These are phyloP conservation scores for Caenorhabditis japonica DNA, from an alignment of 2,888 invertebrate species.

Conservation along the genomic window DNA sequence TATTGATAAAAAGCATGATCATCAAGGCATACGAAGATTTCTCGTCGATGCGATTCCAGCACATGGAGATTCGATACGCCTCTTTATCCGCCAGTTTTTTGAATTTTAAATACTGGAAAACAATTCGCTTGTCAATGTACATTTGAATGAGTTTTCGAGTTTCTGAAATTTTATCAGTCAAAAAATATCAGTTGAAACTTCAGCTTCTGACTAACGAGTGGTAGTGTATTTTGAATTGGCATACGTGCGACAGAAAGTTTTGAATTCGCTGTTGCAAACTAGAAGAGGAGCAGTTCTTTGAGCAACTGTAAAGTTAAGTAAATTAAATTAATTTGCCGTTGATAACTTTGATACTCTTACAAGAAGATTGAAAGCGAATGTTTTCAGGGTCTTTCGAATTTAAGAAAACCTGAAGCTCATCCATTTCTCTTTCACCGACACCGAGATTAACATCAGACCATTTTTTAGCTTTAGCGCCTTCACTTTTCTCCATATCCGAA, in stretches of 20 bases:
- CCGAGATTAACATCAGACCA: neutral
- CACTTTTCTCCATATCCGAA: neutral
- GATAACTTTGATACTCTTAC: slow-evolving; percentile 2
- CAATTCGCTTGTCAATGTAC: slow-evolving; percentile 30
- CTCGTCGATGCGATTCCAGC: slow-evolving; percentile 19
- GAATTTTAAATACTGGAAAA: slow-evolving; percentile 31
- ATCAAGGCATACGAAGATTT: slow-evolving; percentile 23
- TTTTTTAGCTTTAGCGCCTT: neutral
- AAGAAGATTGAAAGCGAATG: slow-evolving; percentile 1
- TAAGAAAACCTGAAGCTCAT: slow-evolving; percentile 12
- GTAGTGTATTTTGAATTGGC: slow-evolving; percentile 16
- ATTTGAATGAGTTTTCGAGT: slow-evolving; percentile 10
- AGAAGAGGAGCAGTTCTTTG: slow-evolving; percentile 15
- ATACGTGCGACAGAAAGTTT: slow-evolving; percentile 22
- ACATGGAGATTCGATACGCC: slow-evolving; percentile 9
- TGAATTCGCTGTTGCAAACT: slow-evolving; percentile 12
- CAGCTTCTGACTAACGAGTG: neutral
- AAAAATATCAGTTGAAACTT: neutral
- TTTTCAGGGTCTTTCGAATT: neutral
- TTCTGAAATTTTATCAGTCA: neutral
- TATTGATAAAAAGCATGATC: slow-evolving; percentile 37
- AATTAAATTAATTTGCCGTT: neutral
- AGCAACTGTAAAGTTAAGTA: slow-evolving; percentile 11
- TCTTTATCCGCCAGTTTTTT: slow-evolving; percentile 27
- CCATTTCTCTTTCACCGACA: neutral